Conservation (phyloP, 2,888 invertebrate genomes). For the Limnephilus rhombicus region DNA sequence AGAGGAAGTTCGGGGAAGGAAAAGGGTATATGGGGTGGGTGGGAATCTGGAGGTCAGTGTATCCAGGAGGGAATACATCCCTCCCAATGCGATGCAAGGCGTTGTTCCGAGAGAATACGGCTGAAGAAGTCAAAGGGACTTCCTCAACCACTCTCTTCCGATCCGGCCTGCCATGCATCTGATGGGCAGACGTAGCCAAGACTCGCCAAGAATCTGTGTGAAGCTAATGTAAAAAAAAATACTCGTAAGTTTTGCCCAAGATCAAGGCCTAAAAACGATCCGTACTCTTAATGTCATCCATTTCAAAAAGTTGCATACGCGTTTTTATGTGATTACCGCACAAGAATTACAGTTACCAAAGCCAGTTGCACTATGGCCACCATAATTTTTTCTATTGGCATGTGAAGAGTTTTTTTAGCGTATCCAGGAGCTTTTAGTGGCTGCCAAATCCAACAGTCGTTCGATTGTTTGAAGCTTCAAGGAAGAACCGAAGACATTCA, state of each 20-base stretch:
- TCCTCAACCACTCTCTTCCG: too few species aligned
- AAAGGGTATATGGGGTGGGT: too few species aligned
- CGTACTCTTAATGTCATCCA: background rate
- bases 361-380: background rate
- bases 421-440: background rate
- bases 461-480: background rate
- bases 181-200: too few species aligned
- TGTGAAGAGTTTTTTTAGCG: background rate
- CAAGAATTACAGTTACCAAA: background rate
- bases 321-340: background rate
- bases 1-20: too few species aligned
- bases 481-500: background rate
- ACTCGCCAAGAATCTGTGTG: too few species aligned
- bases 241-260: background rate
- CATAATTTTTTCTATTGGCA: background rate
- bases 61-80: too few species aligned
- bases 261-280: background rate
- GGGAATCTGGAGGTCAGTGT: too few species aligned
- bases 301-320: background rate
- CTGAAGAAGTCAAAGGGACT: too few species aligned
- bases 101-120: too few species aligned
- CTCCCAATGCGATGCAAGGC: too few species aligned
- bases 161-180: too few species aligned
- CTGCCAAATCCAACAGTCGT: background rate
- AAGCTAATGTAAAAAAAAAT: too few species aligned